These are phyloP conservation scores for Pachydiplax longipennis DNA, from an alignment of 2,888 invertebrate species.

Conservation along the genomic window DNA sequence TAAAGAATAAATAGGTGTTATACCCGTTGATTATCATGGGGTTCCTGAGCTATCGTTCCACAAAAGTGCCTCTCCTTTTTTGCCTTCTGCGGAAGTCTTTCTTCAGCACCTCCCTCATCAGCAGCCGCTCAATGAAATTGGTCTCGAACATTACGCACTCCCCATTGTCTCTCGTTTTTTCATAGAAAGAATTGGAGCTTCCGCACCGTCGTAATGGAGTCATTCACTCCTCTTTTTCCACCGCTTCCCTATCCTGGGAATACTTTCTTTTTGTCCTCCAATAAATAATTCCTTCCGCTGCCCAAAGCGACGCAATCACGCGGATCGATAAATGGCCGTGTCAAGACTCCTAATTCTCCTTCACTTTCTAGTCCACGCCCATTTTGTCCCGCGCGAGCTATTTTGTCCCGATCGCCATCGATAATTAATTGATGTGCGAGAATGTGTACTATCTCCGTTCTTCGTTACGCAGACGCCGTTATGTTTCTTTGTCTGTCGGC, in stretches of 20 bases:
- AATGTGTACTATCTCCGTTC: too few relatives aligned
- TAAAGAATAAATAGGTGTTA: too few relatives aligned
- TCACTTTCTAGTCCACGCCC: neutral
- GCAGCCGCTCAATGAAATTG: neutral
- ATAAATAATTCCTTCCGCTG: slow-evolving; percentile 27
- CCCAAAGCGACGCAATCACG: slow-evolving; percentile 18
- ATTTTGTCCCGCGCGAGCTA: neutral
- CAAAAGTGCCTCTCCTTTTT: too few relatives aligned
- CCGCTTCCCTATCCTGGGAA: neutral
- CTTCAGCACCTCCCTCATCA: neutral
- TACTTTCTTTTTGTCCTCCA: neutral
- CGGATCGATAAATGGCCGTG: slow-evolving; percentile 18
- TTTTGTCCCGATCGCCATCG: slow-evolving; percentile 1
- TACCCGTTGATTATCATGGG: too few relatives aligned
- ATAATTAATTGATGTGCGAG: slow-evolving; percentile 8
- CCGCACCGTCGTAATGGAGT: neutral
- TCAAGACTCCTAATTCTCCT: slow-evolving; percentile 21
- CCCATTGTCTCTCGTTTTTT: neutral
- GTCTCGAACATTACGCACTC: neutral
- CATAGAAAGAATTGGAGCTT: neutral
- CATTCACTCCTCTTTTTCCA: neutral
- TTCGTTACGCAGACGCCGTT: neutral
- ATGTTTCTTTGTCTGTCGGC: neutral
- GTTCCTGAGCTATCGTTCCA: too few relatives aligned
- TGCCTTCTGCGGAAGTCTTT: neutral